A percentile compares a stretch with the other conserved stretches of the same genome.
phyloP scores from a whole-genome alignment of 2,888 invertebrate genomes.

The Dolomedes plantarius region DNA sequence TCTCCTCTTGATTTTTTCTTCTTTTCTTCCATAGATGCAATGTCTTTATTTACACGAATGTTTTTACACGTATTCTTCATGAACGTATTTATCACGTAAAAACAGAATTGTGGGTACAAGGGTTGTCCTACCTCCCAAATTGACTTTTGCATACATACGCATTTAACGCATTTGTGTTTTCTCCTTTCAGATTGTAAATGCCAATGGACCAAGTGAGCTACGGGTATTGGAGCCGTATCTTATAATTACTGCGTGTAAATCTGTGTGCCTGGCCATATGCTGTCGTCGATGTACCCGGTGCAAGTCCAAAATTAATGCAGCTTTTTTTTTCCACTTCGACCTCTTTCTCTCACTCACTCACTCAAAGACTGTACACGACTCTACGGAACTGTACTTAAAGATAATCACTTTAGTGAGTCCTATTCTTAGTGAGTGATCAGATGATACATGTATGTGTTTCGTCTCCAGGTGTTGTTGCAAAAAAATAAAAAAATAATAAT shows the following conservation, averaged over 20 bases:
- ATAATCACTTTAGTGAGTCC: slow-evolving; percentile 18
- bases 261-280: slow-evolving; percentile 45
- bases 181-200: slow-evolving; percentile 51
- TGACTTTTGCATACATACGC: too few relatives aligned
- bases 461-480: neutral
- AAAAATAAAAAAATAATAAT: neutral
- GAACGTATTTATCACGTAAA: too few relatives aligned
- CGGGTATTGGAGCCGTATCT: slow-evolving; percentile 65
- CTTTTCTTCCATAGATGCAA: too few relatives aligned
- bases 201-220: slow-evolving; percentile 68
- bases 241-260: slow-evolving; percentile 45
- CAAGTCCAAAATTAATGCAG: slow-evolving; percentile 41
- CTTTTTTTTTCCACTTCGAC: neutral
- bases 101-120: too few relatives aligned
- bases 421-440: neutral
- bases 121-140: too few relatives aligned
- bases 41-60: too few relatives aligned
- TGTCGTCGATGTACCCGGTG: slow-evolving; percentile 31
- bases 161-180: too few relatives aligned
- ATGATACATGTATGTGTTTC: neutral
- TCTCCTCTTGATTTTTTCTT: too few relatives aligned
- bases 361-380: neutral
- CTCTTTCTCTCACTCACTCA: neutral
- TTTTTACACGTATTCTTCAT: too few relatives aligned
- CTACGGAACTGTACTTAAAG: neutral